Evolutionary conservation across 2,888 invertebrate genomes (phyloP), one percentile per base, ranked within the genome.

Genomic region (Ornithoptera alexandrae): DNA sequence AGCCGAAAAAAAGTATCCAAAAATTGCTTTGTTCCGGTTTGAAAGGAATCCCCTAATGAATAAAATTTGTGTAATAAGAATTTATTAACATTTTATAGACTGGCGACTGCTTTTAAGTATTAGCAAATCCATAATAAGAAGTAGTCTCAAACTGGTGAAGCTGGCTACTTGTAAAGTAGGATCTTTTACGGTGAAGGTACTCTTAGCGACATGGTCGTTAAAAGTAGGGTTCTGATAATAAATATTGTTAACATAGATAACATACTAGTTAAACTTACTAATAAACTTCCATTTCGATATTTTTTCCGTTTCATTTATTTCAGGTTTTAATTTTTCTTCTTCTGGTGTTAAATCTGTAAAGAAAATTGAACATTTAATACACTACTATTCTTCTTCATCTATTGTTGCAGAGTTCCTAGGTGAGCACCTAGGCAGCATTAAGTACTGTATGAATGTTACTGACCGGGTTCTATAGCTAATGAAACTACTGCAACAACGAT

Each of bases 211-310:
- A 20, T 7, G 4, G 2, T 20, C n/a, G 10, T 17, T 7, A 12
- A 17, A 8, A 5, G 6, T 17, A 18, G 7, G 7, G 7, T 7
- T 20, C 2, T 18, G 18, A 7, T 15, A 20, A 18, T 8, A 20
- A 15, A 0, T 1, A n/a, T 17, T 20, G 7, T 56, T 56, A 20
- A 56, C 17, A 56, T 15, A n/a, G 56, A 56, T 56, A 56, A 6
- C 56, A 17, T 56, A 7, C 1, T 56, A 17, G 15, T n/a, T 56
- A 56, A 18, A 59, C 59, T 59, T 24, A 59, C 89, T 83, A 39
- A 89, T 72, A 67, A 86, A 88, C 69, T 81, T 76, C 76, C 79
- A 82, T 1, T 80, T 53, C 0, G 86, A 80, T 4, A 84, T 64
- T 56, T 86, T 87, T 57, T 81, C 72, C 30, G 65, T 62, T 0